phyloP scores from a whole-genome alignment of 1,140 invertebrate genomes.

The Paracyclopina nana region DNA sequence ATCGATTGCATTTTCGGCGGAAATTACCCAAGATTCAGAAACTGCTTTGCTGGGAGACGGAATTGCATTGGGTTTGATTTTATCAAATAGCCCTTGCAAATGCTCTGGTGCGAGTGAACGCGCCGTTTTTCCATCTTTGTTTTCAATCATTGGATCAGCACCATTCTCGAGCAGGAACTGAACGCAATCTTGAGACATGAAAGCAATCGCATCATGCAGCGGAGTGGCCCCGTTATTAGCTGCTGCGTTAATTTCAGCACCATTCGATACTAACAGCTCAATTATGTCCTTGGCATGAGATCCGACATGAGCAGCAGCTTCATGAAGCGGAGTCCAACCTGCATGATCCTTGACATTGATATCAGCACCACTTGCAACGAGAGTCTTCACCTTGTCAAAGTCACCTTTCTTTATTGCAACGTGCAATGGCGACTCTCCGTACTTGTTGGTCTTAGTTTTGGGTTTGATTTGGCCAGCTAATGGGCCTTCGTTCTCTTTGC shows the following conservation, averaged over 20 bases:
- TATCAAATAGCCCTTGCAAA: too few relatives aligned
- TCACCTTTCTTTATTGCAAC: constrained; percentile 6
- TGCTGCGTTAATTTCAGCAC: constrained; percentile 6
- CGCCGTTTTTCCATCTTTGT: constrained; percentile 3
- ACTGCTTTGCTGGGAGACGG: too few relatives aligned
- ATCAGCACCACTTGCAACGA: neutral
- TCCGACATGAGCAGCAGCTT: neutral
- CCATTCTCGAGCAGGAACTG: constrained; percentile 3
- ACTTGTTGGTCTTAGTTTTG: constrained; percentile 9
- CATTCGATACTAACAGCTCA: neutral
- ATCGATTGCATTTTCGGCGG: too few relatives aligned
- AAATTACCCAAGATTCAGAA: too few relatives aligned
- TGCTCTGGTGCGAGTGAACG: neutral
- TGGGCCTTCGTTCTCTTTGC: too few relatives aligned
- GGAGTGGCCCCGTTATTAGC: constrained; percentile 3
- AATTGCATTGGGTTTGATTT: too few relatives aligned
- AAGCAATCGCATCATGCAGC: neutral
- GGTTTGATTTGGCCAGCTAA: too few relatives aligned
- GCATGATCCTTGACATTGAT: neutral
- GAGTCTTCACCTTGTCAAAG: neutral
- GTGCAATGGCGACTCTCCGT: constrained; percentile 10
- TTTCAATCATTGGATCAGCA: constrained; percentile 1
- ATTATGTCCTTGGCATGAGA: neutral
- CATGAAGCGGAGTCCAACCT: constrained; percentile 6
- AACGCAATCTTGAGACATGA: neutral